A percentile compares a stretch with the other conserved stretches of the same genome.
Evolutionary conservation across 2,113 vertebrate genomes (phyloP).

Genomic region (Vimba vimba): DNA sequence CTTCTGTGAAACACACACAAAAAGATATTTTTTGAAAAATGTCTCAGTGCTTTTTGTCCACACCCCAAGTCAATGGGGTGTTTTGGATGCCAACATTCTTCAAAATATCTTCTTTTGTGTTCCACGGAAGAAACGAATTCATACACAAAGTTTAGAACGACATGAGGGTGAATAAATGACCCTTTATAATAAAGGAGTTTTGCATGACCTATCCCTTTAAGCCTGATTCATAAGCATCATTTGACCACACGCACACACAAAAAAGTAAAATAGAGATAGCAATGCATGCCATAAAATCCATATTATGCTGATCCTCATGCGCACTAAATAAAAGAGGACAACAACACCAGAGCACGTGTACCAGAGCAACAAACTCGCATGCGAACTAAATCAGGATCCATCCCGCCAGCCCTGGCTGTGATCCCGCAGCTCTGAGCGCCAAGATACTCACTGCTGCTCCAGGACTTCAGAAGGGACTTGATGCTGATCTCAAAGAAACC

Average conservation of each 20-base stretch:
- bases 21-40: not conserved
- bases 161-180: not conserved
- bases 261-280: not conserved
- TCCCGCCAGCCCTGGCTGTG: slow-evolving; percentile 16
- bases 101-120: not conserved
- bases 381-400: not conserved
- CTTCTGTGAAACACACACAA: not conserved
- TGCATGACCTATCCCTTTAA: not conserved
- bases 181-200: not conserved
- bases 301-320: not conserved
- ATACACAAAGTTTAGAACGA: not conserved
- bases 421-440: slow-evolving; percentile 1
- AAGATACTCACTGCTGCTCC: slow-evolving; percentile 94
- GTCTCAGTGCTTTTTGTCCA: not conserved
- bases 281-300: not conserved
- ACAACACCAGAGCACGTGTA: slow-evolving; percentile 55
- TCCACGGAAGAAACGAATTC: not conserved
- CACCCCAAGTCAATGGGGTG: not conserved
- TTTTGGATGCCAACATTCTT: not conserved
- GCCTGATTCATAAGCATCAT: not conserved
- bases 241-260: not conserved
- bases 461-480: slow-evolving; percentile 98
- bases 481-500: slow-evolving; percentile 99
- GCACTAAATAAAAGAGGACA: slow-evolving; percentile 46
- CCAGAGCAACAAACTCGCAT: not conserved